Evolutionary conservation across 2,797 vertebrate species (phyloP), one percentile per base, ranked within the genome.

Genomic region (Microchirus variegatus): DNA sequence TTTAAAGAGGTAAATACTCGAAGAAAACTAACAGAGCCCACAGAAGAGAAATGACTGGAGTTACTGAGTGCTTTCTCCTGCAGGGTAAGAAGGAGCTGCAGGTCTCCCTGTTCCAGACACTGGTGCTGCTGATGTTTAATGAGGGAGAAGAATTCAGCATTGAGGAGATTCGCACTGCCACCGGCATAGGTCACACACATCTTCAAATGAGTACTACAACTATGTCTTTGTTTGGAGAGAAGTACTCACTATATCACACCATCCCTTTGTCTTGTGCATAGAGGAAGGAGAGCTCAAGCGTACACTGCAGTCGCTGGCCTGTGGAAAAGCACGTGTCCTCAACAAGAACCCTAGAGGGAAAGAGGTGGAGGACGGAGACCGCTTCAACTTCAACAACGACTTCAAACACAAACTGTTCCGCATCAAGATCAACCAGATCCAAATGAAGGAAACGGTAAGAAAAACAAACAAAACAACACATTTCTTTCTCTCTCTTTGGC

Each of bases 361-460:
- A 93, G 98, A 99, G 2, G 95, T 99, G 43, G 97, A 99, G 90
- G 96, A 99, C 9, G 96, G 96, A 73, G 98, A 99, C 89, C 97
- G 96, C 59, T 99, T 99, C 88, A 96, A 95, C 74, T 98, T 96
- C 92, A 99, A 99, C 73, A 95, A 94, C 55, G 98, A 99, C 85
- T 99, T 99, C 83, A 96, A 91, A 93, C 98, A 99, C 91, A 99
- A 99, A 83, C 94, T 99, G 65, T 99, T 99, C 87, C 96, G 98
- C 88, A 99, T 99, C 93, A 99, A 99, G 86, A 99, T 99, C 90
- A 99, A 99, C 92, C 98, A 99, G 94, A 99, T 99, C 86, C 98
- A 99, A 90, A 99, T 99, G 98, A 99, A 99, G 84, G 97, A 99
- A 94, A 99, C 98, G 91, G 98, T 99, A 96, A 50, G 38, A 52